phyloP scores from a whole-genome alignment of 2,797 vertebrate species.

The Pseudochirops corinnae region DNA sequence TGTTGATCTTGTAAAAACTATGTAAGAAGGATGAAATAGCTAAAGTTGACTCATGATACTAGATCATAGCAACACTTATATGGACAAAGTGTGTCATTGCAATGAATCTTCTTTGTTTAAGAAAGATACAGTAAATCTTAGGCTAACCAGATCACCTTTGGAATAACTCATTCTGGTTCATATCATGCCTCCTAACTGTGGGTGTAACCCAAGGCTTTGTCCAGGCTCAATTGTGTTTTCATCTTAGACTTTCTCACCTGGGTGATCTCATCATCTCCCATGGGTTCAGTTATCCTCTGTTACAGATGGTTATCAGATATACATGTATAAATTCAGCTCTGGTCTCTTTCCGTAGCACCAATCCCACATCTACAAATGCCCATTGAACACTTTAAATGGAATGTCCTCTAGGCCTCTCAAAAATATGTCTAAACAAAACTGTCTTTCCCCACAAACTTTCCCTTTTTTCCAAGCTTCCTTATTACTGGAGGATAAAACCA shows the following conservation, averaged over 20 bases:
- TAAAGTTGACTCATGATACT: neutral
- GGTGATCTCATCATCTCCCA: neutral
- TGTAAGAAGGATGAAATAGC: neutral
- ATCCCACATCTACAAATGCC: neutral
- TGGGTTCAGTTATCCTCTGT: neutral
- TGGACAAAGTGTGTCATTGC: neutral
- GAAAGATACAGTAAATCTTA: neutral
- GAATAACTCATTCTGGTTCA: neutral
- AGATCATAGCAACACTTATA: neutral
- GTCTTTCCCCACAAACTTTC: no score
- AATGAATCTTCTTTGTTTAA: neutral
- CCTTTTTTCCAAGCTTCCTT: no score
- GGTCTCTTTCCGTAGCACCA: neutral
- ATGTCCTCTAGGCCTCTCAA: neutral
- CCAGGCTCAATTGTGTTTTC: neutral
- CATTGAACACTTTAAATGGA: neutral
- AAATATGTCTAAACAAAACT: neutral
- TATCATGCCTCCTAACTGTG: neutral
- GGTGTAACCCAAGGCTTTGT: neutral
- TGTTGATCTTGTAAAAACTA: neutral
- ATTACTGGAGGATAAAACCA: no score
- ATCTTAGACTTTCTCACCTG: neutral
- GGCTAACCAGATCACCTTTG: neutral
- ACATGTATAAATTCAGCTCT: neutral
- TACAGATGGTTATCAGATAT: neutral